A percentile compares a stretch with the other conserved stretches of the same genome.
Evolutionary conservation across 2,113 vertebrate species (phyloP).

Genomic region (human): DNA sequence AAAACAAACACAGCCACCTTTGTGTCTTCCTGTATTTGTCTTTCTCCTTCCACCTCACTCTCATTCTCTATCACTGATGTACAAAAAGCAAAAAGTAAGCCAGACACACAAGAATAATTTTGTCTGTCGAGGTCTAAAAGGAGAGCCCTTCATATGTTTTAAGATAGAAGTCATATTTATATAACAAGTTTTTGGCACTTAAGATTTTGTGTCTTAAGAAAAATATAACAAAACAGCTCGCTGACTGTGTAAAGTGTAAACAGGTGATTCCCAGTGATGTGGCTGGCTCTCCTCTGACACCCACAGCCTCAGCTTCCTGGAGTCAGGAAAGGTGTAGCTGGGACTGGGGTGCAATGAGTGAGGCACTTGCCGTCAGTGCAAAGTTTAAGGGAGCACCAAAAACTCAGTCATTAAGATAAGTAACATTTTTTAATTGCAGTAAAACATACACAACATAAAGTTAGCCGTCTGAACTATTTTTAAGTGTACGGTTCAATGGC

Average conservation of each 20-base stretch:
- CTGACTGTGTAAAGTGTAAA: background rate
- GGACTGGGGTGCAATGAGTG: fast-evolving
- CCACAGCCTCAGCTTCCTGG: background rate
- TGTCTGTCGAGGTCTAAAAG: background rate
- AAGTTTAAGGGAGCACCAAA: background rate
- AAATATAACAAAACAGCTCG: background rate
- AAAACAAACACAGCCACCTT: background rate
- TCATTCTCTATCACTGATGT: background rate
- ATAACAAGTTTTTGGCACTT: background rate
- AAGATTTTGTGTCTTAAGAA: background rate
- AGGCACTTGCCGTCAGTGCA: background rate
- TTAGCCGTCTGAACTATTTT: no score
- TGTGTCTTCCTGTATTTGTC: background rate
- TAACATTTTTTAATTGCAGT: background rate
- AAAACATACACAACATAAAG: background rate
- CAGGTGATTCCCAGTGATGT: background rate
- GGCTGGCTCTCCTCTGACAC: fast-evolving
- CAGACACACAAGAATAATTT: background rate
- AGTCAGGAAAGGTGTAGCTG: fast-evolving
- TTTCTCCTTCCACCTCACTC: background rate
- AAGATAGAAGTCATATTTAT: background rate
- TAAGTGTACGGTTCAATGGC: background rate
- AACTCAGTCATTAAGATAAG: background rate
- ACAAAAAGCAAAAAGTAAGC: background rate
- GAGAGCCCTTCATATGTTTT: background rate